Evolutionary conservation across 92 coral and sea anemone species (phyloP).

Genomic region (Epizoanthus scotinus): DNA sequence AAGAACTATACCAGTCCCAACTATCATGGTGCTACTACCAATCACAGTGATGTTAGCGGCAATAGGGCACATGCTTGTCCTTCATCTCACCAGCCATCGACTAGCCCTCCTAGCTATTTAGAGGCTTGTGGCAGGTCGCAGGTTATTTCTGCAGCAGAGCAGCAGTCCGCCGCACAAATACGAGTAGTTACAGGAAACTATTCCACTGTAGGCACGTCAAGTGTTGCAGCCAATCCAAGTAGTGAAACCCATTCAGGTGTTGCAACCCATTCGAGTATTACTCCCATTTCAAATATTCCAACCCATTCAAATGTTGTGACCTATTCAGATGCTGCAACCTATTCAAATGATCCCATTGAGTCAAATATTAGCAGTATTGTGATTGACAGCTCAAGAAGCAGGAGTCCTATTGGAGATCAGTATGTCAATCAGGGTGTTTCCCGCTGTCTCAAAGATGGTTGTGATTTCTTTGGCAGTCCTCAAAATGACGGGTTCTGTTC

Average conservation of each 20-base stretch:
- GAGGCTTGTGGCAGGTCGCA: slow-evolving; percentile 41
- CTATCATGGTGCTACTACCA: neutral
- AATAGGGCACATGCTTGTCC: slow-evolving; percentile 49
- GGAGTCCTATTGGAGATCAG: slow-evolving; percentile 16
- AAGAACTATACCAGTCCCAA: slow-evolving; percentile 41
- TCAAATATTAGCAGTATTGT: neutral
- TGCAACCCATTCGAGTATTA: neutral
- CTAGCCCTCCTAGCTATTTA: slow-evolving; percentile 51
- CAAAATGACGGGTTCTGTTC: slow-evolving; percentile 86
- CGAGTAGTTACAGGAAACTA: neutral
- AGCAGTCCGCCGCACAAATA: neutral
- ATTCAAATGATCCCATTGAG: neutral
- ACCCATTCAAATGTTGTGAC: neutral
- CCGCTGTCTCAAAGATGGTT: slow-evolving; percentile 59
- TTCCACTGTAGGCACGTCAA: neutral
- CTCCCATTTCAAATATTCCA: neutral
- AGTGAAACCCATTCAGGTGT: neutral
- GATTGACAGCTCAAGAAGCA: neutral
- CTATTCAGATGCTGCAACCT: no score
- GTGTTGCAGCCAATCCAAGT: slow-evolving; percentile 4
- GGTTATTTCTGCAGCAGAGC: neutral
- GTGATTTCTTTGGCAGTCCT: slow-evolving; percentile 84
- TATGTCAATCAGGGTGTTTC: neutral
- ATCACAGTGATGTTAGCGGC: slow-evolving; percentile 7
- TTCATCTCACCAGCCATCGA: slow-evolving; percentile 52